These are phyloP conservation scores for Lathamus discolor DNA, from an alignment of 2,113 vertebrate genomes.

Conservation along the genomic window DNA sequence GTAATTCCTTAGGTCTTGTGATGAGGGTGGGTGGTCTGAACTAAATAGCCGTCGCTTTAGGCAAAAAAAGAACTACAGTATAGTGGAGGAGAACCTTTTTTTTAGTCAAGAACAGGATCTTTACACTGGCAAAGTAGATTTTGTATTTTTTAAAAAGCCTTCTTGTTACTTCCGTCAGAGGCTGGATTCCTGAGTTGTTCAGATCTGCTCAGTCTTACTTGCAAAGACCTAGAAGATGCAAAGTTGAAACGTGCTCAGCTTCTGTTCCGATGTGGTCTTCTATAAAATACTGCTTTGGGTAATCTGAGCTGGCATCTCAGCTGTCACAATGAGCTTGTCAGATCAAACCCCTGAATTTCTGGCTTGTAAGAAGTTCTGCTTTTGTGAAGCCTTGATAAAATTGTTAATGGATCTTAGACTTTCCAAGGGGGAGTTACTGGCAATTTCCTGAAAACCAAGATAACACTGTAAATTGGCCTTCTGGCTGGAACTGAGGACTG, in stretches of 20 bases:
- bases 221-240: background rate
- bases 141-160: background rate
- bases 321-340: background rate
- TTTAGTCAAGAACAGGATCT: background rate
- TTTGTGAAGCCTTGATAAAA: background rate
- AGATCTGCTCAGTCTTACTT: background rate
- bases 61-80: background rate
- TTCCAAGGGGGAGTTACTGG: background rate
- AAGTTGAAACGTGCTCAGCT: background rate
- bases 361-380: background rate
- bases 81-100: background rate
- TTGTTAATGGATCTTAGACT: background rate
- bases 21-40: slow-evolving; percentile 11
- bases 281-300: background rate
- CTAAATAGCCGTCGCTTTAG: background rate
- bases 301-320: background rate
- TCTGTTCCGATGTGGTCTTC: background rate
- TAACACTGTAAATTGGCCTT: background rate
- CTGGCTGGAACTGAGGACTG: background rate
- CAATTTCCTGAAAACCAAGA: background rate
- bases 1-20: background rate
- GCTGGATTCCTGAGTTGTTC: background rate
- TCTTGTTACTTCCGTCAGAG: background rate
- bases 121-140: background rate
- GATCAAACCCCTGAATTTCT: background rate